These are phyloP conservation scores for Lordiphosa collinella DNA, from an alignment of 1,140 invertebrate genomes.

Conservation along the genomic window DNA sequence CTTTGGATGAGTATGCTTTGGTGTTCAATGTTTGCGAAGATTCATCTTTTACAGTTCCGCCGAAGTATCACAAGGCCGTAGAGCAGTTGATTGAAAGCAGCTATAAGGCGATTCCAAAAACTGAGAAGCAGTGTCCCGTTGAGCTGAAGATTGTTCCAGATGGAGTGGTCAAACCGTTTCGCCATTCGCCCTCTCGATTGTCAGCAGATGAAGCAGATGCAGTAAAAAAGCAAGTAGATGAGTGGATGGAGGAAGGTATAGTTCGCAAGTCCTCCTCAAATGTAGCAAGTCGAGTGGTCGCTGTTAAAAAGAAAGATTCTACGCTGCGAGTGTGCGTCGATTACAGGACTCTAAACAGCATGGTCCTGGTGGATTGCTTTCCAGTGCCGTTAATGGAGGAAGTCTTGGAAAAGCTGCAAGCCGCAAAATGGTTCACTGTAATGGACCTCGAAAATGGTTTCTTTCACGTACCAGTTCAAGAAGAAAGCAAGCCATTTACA, in stretches of 20 bases:
- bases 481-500: conserved; percentile 36
- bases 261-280: conserved; percentile 20
- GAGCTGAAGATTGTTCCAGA: conserved; percentile 10
- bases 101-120: no score
- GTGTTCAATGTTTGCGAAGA: no score
- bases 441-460: conserved; percentile 13
- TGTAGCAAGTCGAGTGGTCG: conserved; percentile 50
- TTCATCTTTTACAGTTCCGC: no score
- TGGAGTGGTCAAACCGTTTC: conserved; percentile 7
- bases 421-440: conserved; percentile 33
- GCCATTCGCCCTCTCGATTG: conserved; percentile 15
- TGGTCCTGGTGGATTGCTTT: neutral
- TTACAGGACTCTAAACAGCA: conserved; percentile 8
- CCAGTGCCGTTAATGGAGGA: conserved; percentile 35
- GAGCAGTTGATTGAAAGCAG: no score
- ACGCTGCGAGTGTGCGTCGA: conserved; percentile 43
- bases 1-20: no score
- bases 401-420: conserved; percentile 2
- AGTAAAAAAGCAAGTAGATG: conserved; percentile 11
- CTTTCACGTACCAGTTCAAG: conserved; percentile 54
- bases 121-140: neutral
- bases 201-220: conserved; percentile 6
- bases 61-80: no score
- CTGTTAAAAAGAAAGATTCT: conserved; percentile 55
- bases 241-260: conserved; percentile 18